Base-by-base conservation (phyloP, 2,797 vertebrate species). In the Sebastes flavidus region DNA sequence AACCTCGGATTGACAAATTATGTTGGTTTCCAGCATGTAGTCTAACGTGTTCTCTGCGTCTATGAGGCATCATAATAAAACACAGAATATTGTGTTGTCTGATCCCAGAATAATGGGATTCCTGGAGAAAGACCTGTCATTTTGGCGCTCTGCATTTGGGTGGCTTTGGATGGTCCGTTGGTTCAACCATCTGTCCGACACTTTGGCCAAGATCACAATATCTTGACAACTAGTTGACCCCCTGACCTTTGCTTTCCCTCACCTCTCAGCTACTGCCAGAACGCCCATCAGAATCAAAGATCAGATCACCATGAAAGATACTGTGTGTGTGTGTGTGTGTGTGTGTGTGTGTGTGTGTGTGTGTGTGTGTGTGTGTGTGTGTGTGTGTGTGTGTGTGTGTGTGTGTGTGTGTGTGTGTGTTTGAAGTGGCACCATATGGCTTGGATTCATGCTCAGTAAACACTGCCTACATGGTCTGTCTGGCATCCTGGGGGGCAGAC, bases 351-450 rank as follows among this genome's bases (percentile, higher is more conserved):
- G 36, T 54, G 34, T 69, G 65, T 32, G 14, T 56, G 49, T 18
- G 27, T 42, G 36, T 30, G 60, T 12, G 22, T 25, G 66, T 25
- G 18, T 72, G 22, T 72, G 22, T 75, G 34, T 34, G 34, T 36
- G 4, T 12, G 12, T 36, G 61, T 49, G 14, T 60, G 46, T 22
- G 25, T 56, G 34, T n/a, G n/a, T n/a, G n/a, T n/a, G n/a, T n/a
- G n/a, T 34, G 59, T 11, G 22, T 42, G 66, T 24, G 18, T 72
- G 22, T 75, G 34, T 34, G 34, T 36, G 4, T 12, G 12, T 36
- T 71, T 77, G 65, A 87, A 81, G 71, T 72, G 58, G 77, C 75
- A 87, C 83, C 89, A 89, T 90, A 89, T 93, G 91, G 80, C 75
- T 77, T 70, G 68, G 71, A 83, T 87, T 77, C 75, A 85, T 65